Conservation (phyloP, 2,888 invertebrate species). For the Platerodrilus igneus region DNA sequence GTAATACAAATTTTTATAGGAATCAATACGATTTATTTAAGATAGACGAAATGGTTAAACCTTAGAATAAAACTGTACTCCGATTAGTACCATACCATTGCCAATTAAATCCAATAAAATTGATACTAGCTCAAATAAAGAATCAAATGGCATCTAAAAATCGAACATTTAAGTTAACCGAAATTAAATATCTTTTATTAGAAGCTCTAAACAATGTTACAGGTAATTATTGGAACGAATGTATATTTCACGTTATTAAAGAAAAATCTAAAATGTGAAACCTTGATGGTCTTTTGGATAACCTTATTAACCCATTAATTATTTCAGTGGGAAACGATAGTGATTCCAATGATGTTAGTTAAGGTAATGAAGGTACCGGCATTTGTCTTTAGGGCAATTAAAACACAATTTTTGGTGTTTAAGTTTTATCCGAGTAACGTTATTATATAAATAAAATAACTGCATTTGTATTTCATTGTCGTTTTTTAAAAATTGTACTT, state of each 20-base stretch:
- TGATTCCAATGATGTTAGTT: too few species aligned
- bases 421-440: too few species aligned
- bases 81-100: slow-evolving; percentile 38
- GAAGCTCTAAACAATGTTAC: not conserved
- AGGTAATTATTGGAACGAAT: slow-evolving; percentile 3
- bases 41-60: slow-evolving; percentile 34
- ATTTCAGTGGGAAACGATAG: slow-evolving; percentile 12
- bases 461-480: too few species aligned
- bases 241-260: slow-evolving; percentile 5
- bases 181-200: slow-evolving; percentile 24
- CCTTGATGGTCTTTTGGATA: slow-evolving; percentile 16
- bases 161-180: slow-evolving; percentile 24
- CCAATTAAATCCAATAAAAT: slow-evolving; percentile 37
- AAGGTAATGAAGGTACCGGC: too few species aligned
- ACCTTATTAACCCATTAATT: slow-evolving; percentile 15
- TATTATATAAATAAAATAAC: too few species aligned
- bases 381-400: too few species aligned
- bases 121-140: slow-evolving; percentile 31
- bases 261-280: slow-evolving; percentile 17
- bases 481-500: too few species aligned
- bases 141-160: slow-evolving; percentile 21
- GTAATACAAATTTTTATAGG: slow-evolving; percentile 13
- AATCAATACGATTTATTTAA: slow-evolving; percentile 20
- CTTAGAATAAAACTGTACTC: slow-evolving; percentile 34
- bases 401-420: too few species aligned